Evolutionary conservation across 2,888 invertebrate species (phyloP).

Genomic region (Calephelis perditalis): DNA sequence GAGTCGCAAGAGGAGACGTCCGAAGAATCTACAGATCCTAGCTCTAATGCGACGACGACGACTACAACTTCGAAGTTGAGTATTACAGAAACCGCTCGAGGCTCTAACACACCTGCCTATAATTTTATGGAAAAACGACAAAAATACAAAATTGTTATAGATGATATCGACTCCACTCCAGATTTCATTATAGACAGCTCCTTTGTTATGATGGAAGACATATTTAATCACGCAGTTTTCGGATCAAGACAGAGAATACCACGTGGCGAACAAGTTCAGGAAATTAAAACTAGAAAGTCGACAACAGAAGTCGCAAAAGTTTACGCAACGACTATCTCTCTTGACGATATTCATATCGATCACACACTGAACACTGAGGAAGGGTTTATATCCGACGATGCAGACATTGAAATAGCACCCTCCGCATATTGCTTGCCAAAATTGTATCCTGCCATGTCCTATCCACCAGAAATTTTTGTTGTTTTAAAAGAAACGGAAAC

Average conservation of each 20-base stretch:
- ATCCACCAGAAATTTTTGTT: constrained; percentile 79
- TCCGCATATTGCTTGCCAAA: constrained; percentile 63
- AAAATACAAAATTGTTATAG: constrained; percentile 41
- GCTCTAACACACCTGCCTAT: constrained; percentile 35
- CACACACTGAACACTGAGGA: constrained; percentile 64
- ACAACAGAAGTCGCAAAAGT: constrained; percentile 42
- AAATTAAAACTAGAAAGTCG: background rate
- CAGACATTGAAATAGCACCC: constrained; percentile 51
- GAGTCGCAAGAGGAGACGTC: constrained; percentile 13
- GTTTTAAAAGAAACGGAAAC: constrained; percentile 83
- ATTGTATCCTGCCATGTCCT: constrained; percentile 45
- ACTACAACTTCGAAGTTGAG: constrained; percentile 26
- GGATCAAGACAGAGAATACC: constrained; percentile 40
- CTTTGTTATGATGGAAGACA: constrained; percentile 52
- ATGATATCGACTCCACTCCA: constrained; percentile 52
- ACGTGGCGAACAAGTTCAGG: constrained; percentile 40
- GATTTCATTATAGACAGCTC: constrained; percentile 47
- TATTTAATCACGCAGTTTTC: constrained; percentile 55
- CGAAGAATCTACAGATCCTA: constrained; percentile 18
- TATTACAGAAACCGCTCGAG: constrained; percentile 33
- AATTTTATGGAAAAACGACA: constrained; percentile 52
- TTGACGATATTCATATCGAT: constrained; percentile 74
- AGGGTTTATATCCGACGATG: constrained; percentile 41
- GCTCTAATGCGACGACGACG: constrained; percentile 15
- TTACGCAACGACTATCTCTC: constrained; percentile 66